Conservation (phyloP, 1,140 invertebrate genomes). For the Drosophila kurseongensis region DNA sequence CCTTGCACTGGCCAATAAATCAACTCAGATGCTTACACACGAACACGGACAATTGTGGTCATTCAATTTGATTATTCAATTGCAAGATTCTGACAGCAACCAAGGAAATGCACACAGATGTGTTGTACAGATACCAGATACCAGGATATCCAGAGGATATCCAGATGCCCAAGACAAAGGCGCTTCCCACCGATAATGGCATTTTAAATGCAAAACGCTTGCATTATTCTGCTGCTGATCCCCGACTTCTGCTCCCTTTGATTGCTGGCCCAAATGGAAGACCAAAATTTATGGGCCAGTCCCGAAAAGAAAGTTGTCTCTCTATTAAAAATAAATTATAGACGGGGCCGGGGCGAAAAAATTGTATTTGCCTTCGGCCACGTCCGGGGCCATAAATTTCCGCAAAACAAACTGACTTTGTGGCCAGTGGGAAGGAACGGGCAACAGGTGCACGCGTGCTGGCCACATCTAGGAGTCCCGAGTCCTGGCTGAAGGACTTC, state of each 20-base stretch:
- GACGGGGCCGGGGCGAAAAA: constrained; percentile 48
- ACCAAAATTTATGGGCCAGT: constrained; percentile 30
- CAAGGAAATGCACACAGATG: constrained; percentile 65
- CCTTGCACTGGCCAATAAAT: constrained; percentile 65
- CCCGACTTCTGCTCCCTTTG: constrained; percentile 5
- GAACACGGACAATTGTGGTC: constrained; percentile 42
- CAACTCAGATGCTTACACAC: constrained; percentile 34
- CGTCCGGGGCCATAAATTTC: constrained; percentile 77
- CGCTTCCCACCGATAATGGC: constrained; percentile 53
- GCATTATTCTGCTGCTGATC: constrained; percentile 43
- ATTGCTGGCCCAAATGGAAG: constrained; percentile 14
- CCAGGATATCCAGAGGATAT: constrained; percentile 19
- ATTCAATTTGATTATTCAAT: constrained; percentile 77
- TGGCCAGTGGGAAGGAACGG: constrained; percentile 25
- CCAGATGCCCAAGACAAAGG: constrained; percentile 26
- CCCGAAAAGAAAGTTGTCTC: constrained; percentile 62
- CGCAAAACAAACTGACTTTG: constrained; percentile 74
- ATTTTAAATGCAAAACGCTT: constrained; percentile 69
- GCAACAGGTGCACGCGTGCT: constrained; percentile 75
- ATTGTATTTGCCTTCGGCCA: constrained; percentile 64
- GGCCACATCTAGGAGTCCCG: constrained; percentile 38
- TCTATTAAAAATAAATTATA: constrained; percentile 83
- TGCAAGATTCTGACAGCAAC: constrained; percentile 70
- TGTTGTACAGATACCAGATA: constrained; percentile 48
- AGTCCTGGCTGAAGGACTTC: constrained; percentile 38